phyloP scores from a whole-genome alignment of 2,797 vertebrate genomes.

The Neostethus bicornis region DNA sequence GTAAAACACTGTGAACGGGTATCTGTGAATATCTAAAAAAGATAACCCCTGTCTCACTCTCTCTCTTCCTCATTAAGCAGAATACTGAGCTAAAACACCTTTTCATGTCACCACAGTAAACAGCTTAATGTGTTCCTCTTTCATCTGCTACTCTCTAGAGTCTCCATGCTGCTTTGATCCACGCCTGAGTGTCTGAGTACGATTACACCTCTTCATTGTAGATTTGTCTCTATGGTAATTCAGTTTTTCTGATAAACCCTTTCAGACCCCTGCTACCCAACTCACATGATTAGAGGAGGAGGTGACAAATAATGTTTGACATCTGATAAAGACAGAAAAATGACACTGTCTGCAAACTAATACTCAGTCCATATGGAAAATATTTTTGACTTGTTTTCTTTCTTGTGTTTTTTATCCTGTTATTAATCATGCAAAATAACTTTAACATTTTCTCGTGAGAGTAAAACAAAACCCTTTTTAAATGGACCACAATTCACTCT shows the following conservation, averaged over 20 bases:
- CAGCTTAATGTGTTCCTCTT: slow-evolving; percentile 84
- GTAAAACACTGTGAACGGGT: slow-evolving; percentile 77
- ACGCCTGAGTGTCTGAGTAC: slow-evolving; percentile 73
- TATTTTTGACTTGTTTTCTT: not conserved
- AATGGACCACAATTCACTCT: too few species aligned
- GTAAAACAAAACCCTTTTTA: too few species aligned
- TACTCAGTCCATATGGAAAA: not conserved
- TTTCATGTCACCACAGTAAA: slow-evolving; percentile 88
- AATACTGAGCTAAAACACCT: slow-evolving; percentile 83
- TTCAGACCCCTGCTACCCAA: slow-evolving; percentile 30
- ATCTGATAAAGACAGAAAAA: not conserved
- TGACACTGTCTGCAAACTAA: not conserved
- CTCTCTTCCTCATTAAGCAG: slow-evolving; percentile 83
- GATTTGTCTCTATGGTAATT: slow-evolving; percentile 81
- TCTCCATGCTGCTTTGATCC: slow-evolving; percentile 85
- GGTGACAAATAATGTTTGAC: slow-evolving; percentile 38
- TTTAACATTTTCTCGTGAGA: not conserved
- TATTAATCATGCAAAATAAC: not conserved
- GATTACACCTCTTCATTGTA: slow-evolving; percentile 80
- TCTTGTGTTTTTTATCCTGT: not conserved
- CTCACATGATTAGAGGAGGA: slow-evolving; percentile 22
- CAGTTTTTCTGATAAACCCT: slow-evolving; percentile 74
- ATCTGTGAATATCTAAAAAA: slow-evolving; percentile 83
- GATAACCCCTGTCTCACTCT: slow-evolving; percentile 70
- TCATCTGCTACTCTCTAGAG: slow-evolving; percentile 83